Percentiles rank a stretch among this genome's conserved stretches.
Conservation (phyloP, 2,888 invertebrate genomes). For the Rhyacophila evoluta region DNA sequence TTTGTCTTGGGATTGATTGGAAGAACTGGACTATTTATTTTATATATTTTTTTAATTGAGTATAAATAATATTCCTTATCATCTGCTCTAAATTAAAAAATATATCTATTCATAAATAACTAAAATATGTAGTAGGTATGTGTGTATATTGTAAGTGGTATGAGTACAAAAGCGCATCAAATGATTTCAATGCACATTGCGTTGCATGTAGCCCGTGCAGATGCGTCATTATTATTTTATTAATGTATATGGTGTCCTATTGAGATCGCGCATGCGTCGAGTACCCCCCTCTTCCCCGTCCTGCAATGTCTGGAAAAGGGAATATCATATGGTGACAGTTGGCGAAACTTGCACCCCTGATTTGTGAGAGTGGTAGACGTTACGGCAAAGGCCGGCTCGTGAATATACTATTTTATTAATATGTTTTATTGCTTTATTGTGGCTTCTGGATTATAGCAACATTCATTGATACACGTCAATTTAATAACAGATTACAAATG, state of each 20-base stretch:
- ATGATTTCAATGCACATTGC: constrained; percentile 46
- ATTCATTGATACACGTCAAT: no score
- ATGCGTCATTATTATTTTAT: constrained; percentile 35
- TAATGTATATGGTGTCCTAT: constrained; percentile 26
- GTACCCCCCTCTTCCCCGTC: constrained; percentile 1
- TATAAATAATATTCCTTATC: not conserved
- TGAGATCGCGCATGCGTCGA: constrained; percentile 40
- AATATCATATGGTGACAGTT: constrained; percentile 52
- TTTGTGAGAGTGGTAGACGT: constrained; percentile 36
- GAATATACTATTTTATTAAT: no score
- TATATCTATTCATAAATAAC: not conserved
- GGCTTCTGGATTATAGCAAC: no score
- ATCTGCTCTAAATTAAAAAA: not conserved
- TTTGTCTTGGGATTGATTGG: no score
- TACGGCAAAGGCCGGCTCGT: constrained; percentile 35
- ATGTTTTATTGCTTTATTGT: no score
- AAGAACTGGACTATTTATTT: no score
- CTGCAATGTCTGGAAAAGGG: constrained; percentile 25
- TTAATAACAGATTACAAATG: no score
- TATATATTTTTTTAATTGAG: no score
- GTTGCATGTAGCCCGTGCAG: constrained; percentile 50
- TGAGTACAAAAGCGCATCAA: constrained; percentile 42
- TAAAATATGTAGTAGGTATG: not conserved
- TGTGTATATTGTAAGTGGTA: not conserved
- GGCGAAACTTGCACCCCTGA: constrained; percentile 53